Base-by-base conservation (phyloP, 1,140 invertebrate genomes). In the Arctopsyche grandis region DNA sequence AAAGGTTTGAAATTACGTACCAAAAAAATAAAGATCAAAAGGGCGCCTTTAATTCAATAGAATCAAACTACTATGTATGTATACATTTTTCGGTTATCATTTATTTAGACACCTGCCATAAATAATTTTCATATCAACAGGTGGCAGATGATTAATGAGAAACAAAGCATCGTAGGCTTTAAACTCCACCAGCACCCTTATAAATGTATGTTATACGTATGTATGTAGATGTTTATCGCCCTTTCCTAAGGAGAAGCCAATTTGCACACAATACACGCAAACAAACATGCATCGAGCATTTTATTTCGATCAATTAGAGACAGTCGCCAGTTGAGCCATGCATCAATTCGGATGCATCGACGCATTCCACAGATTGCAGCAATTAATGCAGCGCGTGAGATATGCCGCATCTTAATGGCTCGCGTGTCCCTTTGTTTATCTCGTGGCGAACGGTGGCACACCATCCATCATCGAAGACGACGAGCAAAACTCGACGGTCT, bases 331-430 rank as follows among this genome's bases (percentile, higher is more conserved):
- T 19, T 60, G 56, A 60, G 56, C 69, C 29, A n/a, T 38, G 69
- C 29, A 82, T 82, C 81, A 82, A 82, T 82, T 79, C 77, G 76
- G 56, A n/a, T 75, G 16, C 43, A 24, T 74, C 52, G 71, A 56
- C 63, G 24, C 63, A 66, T 66, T 24, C 26, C 48, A 48, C n/a
- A 79, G 78, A 82, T 82, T 82, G 75, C 66, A 46, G 81, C 78
- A 82, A 82, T 82, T 82, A 82, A 78, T 77, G 77, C 77, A 73
- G 69, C 38, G 48, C 73, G 77, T 79, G 80, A 81, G 80, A 79
- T 81, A 79, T 81, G 78, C 38, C 22, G 46, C 63, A n/a, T n/a
- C 52, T 48, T 79, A 81, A 77, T 74, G 71, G 70, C 38, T 58
- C 19, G 46, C 46, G 26, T 56, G 60, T 46, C 73, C 78, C 79